A percentile compares a stretch with the other conserved stretches of the same genome.
Evolutionary conservation across 92 coral and sea anemone genomes (phyloP).

Genomic region (Actinostola sp.): DNA sequence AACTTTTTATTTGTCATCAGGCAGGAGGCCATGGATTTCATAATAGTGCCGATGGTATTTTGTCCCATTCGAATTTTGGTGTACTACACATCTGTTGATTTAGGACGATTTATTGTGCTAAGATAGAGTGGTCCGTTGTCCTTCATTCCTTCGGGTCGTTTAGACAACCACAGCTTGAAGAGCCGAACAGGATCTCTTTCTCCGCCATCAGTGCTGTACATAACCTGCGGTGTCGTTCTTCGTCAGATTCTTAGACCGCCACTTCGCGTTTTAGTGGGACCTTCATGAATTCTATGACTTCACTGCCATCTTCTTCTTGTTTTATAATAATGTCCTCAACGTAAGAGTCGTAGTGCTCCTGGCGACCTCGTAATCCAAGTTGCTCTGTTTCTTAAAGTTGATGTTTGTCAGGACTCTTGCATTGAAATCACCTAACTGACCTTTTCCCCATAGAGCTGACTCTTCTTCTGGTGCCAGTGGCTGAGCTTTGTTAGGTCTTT

Average conservation of each 20-base stretch:
- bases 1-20: slow-evolving; percentile 15
- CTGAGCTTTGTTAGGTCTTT: slow-evolving; percentile 35
- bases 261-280: slow-evolving; percentile 15
- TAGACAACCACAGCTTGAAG: slow-evolving; percentile 37
- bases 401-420: background rate
- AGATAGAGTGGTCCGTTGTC: slow-evolving; percentile 60
- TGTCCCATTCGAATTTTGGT: slow-evolving; percentile 47
- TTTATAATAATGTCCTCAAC: slow-evolving; percentile 35
- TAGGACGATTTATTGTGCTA: slow-evolving; percentile 39
- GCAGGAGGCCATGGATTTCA: slow-evolving; percentile 48
- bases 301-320: slow-evolving; percentile 25
- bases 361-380: slow-evolving; percentile 47
- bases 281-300: slow-evolving; percentile 15
- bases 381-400: slow-evolving; percentile 29
- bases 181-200: slow-evolving; percentile 48
- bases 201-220: slow-evolving; percentile 61
- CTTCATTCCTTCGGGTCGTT: slow-evolving; percentile 32
- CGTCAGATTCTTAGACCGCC: slow-evolving; percentile 38
- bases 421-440: slow-evolving; percentile 39
- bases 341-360: slow-evolving; percentile 47
- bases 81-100: slow-evolving; percentile 14
- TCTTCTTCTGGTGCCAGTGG: slow-evolving; percentile 36
- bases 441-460: slow-evolving; percentile 29
- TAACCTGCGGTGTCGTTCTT: slow-evolving; percentile 37
- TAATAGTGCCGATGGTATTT: slow-evolving; percentile 42